A percentile compares a stretch with the other conserved stretches of the same genome.
Evolutionary conservation across 92 coral and sea anemone species (phyloP).

Genomic region (Porites rus): DNA sequence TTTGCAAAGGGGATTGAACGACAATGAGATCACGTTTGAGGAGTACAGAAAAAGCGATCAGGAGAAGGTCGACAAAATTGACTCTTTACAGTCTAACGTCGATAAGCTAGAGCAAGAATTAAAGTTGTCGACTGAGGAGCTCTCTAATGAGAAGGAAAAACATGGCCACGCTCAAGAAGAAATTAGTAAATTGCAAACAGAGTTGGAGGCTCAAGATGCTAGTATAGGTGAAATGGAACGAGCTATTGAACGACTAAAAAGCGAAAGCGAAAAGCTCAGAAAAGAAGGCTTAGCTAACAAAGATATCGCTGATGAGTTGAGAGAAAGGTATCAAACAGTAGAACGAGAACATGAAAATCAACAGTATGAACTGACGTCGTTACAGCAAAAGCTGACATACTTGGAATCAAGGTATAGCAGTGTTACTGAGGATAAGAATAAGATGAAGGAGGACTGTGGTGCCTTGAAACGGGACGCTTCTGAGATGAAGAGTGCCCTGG

Average conservation of each 20-base stretch:
- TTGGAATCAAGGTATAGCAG: slow-evolving; percentile 49
- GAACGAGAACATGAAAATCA: slow-evolving; percentile 72
- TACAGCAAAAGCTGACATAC: slow-evolving; percentile 67
- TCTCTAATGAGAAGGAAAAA: slow-evolving; percentile 60
- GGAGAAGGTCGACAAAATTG: slow-evolving; percentile 66
- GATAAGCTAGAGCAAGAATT: slow-evolving; percentile 59
- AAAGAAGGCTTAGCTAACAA: slow-evolving; percentile 52
- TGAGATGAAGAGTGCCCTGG: slow-evolving; percentile 69
- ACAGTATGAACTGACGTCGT: slow-evolving; percentile 56
- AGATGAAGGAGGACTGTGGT: slow-evolving; percentile 56
- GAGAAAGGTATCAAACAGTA: slow-evolving; percentile 51
- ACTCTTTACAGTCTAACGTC: slow-evolving; percentile 60
- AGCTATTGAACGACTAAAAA: slow-evolving; percentile 41
- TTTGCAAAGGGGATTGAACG: slow-evolving; percentile 65
- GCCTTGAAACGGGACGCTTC: slow-evolving; percentile 65
- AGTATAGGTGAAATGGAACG: slow-evolving; percentile 48
- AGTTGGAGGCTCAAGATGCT: slow-evolving; percentile 69
- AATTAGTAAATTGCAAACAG: slow-evolving; percentile 58
- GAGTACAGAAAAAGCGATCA: slow-evolving; percentile 53
- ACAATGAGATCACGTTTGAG: slow-evolving; percentile 62
- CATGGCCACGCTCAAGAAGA: slow-evolving; percentile 59
- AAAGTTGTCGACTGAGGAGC: slow-evolving; percentile 51
- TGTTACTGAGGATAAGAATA: slow-evolving; percentile 69
- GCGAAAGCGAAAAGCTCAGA: slow-evolving; percentile 72
- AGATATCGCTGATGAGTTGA: slow-evolving; percentile 47